phyloP scores from a whole-genome alignment of 2,113 vertebrate species.

The Platycercus adscitus region DNA sequence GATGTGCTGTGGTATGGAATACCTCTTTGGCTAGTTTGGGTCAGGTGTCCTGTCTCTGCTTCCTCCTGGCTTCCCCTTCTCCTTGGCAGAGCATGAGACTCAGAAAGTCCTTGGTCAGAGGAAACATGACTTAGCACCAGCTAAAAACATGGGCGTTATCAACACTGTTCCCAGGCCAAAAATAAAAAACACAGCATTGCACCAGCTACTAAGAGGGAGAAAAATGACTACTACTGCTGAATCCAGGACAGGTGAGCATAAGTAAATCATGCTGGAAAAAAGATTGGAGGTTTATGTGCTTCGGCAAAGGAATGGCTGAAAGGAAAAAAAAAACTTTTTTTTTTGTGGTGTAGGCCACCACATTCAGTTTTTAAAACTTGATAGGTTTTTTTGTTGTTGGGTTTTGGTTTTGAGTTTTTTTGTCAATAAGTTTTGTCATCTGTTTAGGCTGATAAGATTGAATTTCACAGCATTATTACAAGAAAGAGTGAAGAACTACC shows the following conservation, averaged over 20 bases:
- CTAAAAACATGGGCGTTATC: too few species aligned
- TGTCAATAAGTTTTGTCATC: background rate
- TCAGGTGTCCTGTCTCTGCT: too few species aligned
- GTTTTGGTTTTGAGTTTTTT: background rate
- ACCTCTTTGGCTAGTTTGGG: too few species aligned
- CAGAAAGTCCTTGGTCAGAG: too few species aligned
- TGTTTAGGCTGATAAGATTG: background rate
- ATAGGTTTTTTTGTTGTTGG: background rate
- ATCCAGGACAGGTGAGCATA: background rate
- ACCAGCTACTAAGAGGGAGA: too few species aligned
- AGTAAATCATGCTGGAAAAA: background rate
- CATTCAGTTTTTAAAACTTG: background rate
- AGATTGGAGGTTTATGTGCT: background rate
- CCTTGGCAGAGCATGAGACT: too few species aligned
- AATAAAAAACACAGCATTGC: too few species aligned
- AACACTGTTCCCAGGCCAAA: too few species aligned
- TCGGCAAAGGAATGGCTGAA: background rate
- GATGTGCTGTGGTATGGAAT: too few species aligned
- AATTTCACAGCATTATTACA: background rate
- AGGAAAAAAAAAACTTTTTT: background rate
- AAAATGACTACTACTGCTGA: too few species aligned
- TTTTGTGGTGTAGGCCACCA: background rate
- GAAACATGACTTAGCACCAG: too few species aligned
- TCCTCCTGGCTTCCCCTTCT: too few species aligned
- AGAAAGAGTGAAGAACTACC: background rate